A percentile compares a stretch with the other conserved stretches of the same genome.
Conservation (phyloP, 2,113 vertebrate genomes). For the Pitta sordida region DNA sequence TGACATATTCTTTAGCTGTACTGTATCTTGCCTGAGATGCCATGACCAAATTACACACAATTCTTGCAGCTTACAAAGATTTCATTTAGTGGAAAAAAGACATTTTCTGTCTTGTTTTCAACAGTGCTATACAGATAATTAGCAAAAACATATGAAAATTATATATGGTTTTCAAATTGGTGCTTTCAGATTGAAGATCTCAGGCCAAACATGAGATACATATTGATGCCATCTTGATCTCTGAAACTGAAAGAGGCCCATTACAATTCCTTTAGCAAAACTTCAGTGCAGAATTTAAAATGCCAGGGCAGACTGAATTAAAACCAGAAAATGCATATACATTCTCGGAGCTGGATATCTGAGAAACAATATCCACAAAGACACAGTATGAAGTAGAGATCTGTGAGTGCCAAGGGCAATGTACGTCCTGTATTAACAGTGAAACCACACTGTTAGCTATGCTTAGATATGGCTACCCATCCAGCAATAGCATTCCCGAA, state of each 20-base stretch:
- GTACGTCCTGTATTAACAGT: not conserved
- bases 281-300: not conserved
- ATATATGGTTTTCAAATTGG: not conserved
- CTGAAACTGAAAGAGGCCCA: not conserved
- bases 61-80: not conserved
- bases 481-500: not conserved
- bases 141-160: not conserved
- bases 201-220: not conserved
- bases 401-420: accelerated
- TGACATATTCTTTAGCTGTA: not conserved
- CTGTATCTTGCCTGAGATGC: not conserved
- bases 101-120: not conserved
- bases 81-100: not conserved
- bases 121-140: not conserved
- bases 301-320: not conserved
- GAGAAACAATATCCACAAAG: not conserved
- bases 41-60: not conserved
- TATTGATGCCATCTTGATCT: not conserved
- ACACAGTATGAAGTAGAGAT: not conserved
- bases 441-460: not conserved
- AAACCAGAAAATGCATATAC: not conserved
- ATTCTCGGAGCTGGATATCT: not conserved
- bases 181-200: not conserved
- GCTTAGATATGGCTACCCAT: not conserved
- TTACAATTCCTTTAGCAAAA: not conserved